Percentiles rank a stretch among this genome's conserved stretches.
phyloP scores from a whole-genome alignment of 2,797 vertebrate genomes.

The Acridotheres tristis region DNA sequence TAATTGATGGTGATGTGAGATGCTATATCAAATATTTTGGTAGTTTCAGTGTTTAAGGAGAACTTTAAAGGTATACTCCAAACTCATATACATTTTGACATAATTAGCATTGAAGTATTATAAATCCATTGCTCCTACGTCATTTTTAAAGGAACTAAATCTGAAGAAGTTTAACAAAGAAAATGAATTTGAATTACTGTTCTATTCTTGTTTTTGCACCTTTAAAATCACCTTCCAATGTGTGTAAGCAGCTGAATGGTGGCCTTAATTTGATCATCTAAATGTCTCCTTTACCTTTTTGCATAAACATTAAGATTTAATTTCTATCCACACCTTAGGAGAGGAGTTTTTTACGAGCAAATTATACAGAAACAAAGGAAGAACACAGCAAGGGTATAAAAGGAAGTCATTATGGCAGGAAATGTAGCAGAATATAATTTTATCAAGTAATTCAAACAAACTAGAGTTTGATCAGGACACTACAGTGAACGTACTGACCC shows the following conservation, averaged over 20 bases:
- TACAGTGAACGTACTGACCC: not conserved
- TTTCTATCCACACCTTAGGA: not conserved
- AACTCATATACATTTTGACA: not conserved
- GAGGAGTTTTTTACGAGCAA: not conserved
- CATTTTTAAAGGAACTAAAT: not conserved
- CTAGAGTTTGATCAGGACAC: not conserved
- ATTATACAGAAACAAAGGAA: not conserved
- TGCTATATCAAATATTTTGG: not conserved
- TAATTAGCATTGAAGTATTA: not conserved
- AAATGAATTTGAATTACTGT: not conserved
- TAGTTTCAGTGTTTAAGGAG: not conserved
- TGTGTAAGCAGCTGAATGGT: not conserved
- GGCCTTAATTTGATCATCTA: not conserved
- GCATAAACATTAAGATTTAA: not conserved
- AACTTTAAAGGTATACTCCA: not conserved
- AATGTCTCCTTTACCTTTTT: not conserved
- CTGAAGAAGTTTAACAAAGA: not conserved
- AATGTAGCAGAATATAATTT: not conserved
- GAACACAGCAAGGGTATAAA: not conserved
- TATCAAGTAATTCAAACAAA: not conserved
- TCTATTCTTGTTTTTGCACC: not conserved
- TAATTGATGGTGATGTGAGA: not conserved
- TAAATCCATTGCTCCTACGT: not conserved
- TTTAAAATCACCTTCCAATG: not conserved
- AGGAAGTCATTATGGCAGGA: not conserved